Base-by-base conservation (phyloP, 2,113 vertebrate species). In the Antechinus stuartii region DNA sequence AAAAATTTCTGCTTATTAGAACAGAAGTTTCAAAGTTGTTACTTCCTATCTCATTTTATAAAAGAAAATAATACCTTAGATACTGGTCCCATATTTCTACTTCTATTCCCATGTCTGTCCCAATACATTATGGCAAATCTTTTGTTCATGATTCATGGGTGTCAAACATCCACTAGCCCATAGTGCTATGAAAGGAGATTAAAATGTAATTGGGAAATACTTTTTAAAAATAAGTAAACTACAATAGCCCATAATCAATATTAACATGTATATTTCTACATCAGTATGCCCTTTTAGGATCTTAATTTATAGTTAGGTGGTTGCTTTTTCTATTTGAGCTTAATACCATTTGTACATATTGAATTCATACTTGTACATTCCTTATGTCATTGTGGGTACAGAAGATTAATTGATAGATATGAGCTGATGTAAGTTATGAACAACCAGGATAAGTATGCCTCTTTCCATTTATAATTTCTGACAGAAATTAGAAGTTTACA, bases 21-120 rank as follows among this genome's bases (percentile, higher is more conserved):
- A 76, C 35, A 19, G 61, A 76, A 76, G n/a, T 76, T 35, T 76
- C 14, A n/a, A 76, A 76, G 14, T n/a, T 35, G 30, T 76, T n/a
- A 6, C 7, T 6, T 19, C 35, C 12, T 76, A 76, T 1, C 11
- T 3, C 1, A n/a, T 1, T 19, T 19, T 6, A 19, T 3, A 22
- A 76, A 76, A n/a, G 4, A n/a, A 11, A 61, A 68, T 7, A 76
- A n/a, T n/a, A n/a, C 16, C 16, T 27, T 9, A 35, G 57, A 61
- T 61, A 61, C 26, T 12, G 16, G 19, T 16, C 35, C 35, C 68
- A 84, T 8, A 42, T 84, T 76, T 76, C 14, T 22, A n/a, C 35
- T 42, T 84, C 68, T 42, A 84, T 22, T 84, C 14, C 35, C 14
- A 22, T 42, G 14, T 42, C 16, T 42, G 35, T 42, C 16, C 19